These are phyloP conservation scores for Tenthredo mesomela DNA, from an alignment of 2,888 invertebrate species.

Conservation along the genomic window DNA sequence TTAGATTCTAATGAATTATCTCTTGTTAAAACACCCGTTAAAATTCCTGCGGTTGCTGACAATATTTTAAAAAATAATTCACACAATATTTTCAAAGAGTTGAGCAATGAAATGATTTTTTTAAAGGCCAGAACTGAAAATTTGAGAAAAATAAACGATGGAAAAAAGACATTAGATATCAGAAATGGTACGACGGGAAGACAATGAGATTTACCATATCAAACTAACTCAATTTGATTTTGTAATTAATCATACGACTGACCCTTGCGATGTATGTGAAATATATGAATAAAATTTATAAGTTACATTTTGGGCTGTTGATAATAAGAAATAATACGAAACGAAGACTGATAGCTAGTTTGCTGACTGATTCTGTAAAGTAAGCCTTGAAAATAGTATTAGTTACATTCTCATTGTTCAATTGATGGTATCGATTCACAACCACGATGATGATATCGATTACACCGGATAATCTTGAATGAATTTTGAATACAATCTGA, in stretches of 20 bases:
- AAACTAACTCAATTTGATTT: neutral
- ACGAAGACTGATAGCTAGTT: neutral
- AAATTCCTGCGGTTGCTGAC: neutral
- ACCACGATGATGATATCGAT: slow-evolving; percentile 4
- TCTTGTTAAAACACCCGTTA: neutral
- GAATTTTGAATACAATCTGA: neutral
- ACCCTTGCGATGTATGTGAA: neutral
- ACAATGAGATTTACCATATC: neutral
- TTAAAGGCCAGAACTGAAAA: slow-evolving; percentile 7
- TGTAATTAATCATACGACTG: neutral
- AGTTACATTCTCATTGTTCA: slow-evolving; percentile 23
- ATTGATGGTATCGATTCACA: slow-evolving; percentile 30
- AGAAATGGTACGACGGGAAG: neutral
- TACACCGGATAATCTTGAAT: neutral
- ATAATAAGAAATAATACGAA: neutral
- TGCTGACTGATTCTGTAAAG: neutral
- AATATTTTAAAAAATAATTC: neutral
- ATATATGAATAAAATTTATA: slow-evolving; percentile 10
- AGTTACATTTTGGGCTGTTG: neutral
- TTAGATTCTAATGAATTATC: neutral
- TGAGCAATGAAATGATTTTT: neutral
- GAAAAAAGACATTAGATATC: neutral
- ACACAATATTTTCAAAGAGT: neutral
- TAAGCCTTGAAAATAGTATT: slow-evolving; percentile 27
- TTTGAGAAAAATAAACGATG: slow-evolving; percentile 2